Percentiles rank a stretch among this genome's conserved stretches.
Evolutionary conservation across 2,113 vertebrate genomes (phyloP).

Genomic region (Tympanuchus pallidicinctus): DNA sequence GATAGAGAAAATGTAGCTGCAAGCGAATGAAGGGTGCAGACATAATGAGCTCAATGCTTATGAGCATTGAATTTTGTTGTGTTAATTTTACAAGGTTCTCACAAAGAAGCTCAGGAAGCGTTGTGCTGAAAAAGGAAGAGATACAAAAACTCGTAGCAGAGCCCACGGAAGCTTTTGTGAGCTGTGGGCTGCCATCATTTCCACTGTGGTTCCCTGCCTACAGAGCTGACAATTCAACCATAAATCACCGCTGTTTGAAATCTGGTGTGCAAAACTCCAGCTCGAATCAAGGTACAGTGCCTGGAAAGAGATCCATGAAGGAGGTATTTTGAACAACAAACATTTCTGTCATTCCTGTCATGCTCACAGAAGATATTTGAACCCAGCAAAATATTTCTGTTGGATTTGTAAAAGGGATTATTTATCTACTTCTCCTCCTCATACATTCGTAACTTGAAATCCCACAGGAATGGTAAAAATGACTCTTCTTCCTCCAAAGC

Average conservation of each 20-base stretch:
- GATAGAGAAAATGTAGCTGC: background rate
- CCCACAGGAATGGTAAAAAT: background rate
- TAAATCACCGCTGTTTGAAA: background rate
- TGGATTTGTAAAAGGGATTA: background rate
- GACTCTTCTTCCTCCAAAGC: background rate
- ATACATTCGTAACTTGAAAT: background rate
- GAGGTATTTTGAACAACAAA: background rate
- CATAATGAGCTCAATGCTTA: background rate
- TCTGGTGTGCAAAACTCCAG: background rate
- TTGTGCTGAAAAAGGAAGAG: background rate
- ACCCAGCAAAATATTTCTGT: background rate
- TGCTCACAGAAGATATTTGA: background rate
- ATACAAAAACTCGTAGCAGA: background rate
- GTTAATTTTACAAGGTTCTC: conserved; percentile 25
- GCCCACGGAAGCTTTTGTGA: background rate
- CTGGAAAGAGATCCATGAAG: background rate
- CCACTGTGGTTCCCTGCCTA: rapidly evolving
- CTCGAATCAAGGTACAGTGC: background rate
- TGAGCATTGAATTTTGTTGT: background rate
- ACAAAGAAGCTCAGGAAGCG: background rate
- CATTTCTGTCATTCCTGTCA: background rate
- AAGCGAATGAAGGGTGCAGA: background rate
- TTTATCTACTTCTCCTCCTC: background rate
- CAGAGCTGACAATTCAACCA: background rate
- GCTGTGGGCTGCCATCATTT: background rate